A percentile compares a stretch with the other conserved stretches of the same genome.
phyloP scores from a whole-genome alignment of 2,888 invertebrate species.

The Sinohyriopsis cumingii region DNA sequence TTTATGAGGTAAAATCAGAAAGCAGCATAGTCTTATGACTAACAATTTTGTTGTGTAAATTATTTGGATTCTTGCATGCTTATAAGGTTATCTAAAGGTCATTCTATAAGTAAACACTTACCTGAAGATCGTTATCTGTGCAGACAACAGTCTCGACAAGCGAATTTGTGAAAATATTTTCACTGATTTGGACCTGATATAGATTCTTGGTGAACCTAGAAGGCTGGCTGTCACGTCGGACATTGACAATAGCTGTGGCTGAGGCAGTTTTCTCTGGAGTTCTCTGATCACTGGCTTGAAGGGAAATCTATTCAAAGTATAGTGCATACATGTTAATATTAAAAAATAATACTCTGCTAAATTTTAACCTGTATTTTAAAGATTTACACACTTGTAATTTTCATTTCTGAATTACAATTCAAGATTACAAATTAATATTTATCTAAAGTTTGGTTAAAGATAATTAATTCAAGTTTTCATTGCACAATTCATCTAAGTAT shows the following conservation, averaged over 20 bases:
- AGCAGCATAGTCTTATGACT: no score
- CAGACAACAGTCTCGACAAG: slow-evolving; percentile 41
- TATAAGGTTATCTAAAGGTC: not conserved
- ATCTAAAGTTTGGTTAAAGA: no score
- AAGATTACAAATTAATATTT: no score
- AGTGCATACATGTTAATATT: not conserved
- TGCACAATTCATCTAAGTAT: no score
- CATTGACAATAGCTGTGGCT: slow-evolving; percentile 44
- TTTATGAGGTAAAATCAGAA: no score
- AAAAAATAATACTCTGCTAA: not conserved
- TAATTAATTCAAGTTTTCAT: no score
- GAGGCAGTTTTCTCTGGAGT: slow-evolving; percentile 47
- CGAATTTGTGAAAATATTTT: slow-evolving; percentile 42
- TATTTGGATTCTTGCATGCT: no score
- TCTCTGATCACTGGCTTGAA: slow-evolving; percentile 51
- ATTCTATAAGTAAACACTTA: slow-evolving; percentile 10
- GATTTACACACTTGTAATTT: no score
- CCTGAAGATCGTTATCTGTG: slow-evolving; percentile 37
- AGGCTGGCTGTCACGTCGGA: slow-evolving; percentile 45
- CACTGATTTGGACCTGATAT: slow-evolving; percentile 48
- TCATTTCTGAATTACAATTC: not conserved
- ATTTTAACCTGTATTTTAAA: no score
- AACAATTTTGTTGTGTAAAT: no score
- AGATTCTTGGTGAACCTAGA: slow-evolving; percentile 43
- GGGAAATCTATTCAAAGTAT: slow-evolving; percentile 25